phyloP scores from a whole-genome alignment of 2,888 invertebrate species.

The Ectobius pallidus region DNA sequence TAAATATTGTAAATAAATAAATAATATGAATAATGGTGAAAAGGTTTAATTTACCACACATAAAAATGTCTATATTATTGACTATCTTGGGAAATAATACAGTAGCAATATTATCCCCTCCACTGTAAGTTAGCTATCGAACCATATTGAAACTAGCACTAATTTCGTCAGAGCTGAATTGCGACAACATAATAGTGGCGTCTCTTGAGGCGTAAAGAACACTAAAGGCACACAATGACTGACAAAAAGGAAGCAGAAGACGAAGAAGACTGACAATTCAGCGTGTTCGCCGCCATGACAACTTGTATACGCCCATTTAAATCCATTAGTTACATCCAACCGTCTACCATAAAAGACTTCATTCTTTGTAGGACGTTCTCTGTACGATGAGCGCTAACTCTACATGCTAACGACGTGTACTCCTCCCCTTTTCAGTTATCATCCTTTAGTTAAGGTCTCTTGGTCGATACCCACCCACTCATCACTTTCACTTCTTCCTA shows the following conservation, averaged over 20 bases:
- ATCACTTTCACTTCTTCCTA: too few relatives aligned
- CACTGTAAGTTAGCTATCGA: too few relatives aligned
- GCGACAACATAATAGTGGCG: too few relatives aligned
- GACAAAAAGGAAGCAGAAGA: not conserved
- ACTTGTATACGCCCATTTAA: not conserved
- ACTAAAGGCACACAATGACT: not conserved
- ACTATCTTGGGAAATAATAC: too few relatives aligned
- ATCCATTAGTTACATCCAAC: constrained; percentile 6
- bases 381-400: not conserved
- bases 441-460: not conserved
- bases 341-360: not conserved
- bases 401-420: not conserved
- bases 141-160: too few relatives aligned
- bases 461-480: not conserved
- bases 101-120: too few relatives aligned
- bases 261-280: not conserved
- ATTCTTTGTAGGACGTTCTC: not conserved
- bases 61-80: too few relatives aligned
- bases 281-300: not conserved
- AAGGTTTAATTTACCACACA: too few relatives aligned
- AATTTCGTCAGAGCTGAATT: too few relatives aligned
- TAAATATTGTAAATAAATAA: too few relatives aligned
- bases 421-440: constrained; percentile 9
- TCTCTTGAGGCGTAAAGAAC: not conserved
- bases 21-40: too few relatives aligned